Evolutionary conservation across 2,113 vertebrate species (phyloP).

Genomic region (Sisor rabdophorus): DNA sequence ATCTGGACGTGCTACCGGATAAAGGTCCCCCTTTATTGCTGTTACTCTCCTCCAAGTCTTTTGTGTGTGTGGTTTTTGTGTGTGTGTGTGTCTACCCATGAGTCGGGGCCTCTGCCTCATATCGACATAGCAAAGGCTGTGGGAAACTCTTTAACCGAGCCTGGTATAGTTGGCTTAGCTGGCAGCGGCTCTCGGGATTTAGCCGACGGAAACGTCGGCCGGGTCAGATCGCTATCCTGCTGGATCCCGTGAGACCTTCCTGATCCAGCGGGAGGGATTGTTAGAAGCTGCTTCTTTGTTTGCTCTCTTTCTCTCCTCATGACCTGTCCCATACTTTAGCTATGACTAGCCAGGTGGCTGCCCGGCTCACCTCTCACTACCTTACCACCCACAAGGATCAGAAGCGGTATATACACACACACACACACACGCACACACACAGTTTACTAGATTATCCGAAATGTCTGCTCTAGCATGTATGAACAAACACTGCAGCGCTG

Average conservation of each 20-base stretch:
- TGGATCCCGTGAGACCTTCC: slow-evolving; percentile 44
- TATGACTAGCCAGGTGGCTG: slow-evolving; percentile 39
- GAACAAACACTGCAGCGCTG: not conserved
- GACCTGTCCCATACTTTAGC: slow-evolving; percentile 35
- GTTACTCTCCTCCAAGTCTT: slow-evolving; percentile 4
- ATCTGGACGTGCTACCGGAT: not conserved
- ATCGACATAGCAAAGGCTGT: slow-evolving; percentile 27
- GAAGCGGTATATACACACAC: not conserved
- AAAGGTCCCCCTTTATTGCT: not conserved
- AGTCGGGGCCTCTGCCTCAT: not conserved
- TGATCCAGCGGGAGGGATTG: slow-evolving; percentile 47
- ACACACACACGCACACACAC: not conserved
- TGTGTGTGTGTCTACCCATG: not conserved
- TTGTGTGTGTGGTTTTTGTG: slow-evolving; percentile 10
- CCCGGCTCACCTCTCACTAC: slow-evolving; percentile 13
- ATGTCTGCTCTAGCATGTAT: not conserved
- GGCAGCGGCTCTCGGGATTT: slow-evolving; percentile 17
- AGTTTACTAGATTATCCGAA: not conserved
- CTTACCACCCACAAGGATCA: slow-evolving; percentile 23
- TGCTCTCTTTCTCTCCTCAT: slow-evolving; percentile 29
- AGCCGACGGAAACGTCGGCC: slow-evolving; percentile 47
- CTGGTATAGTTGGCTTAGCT: slow-evolving; percentile 19
- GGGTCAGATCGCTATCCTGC: slow-evolving; percentile 50
- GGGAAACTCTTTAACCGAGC: slow-evolving; percentile 17
- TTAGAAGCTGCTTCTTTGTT: slow-evolving; percentile 48